These are phyloP conservation scores for Ommatoiulus sabulosus DNA, from an alignment of 2,888 invertebrate species.

Conservation along the genomic window DNA sequence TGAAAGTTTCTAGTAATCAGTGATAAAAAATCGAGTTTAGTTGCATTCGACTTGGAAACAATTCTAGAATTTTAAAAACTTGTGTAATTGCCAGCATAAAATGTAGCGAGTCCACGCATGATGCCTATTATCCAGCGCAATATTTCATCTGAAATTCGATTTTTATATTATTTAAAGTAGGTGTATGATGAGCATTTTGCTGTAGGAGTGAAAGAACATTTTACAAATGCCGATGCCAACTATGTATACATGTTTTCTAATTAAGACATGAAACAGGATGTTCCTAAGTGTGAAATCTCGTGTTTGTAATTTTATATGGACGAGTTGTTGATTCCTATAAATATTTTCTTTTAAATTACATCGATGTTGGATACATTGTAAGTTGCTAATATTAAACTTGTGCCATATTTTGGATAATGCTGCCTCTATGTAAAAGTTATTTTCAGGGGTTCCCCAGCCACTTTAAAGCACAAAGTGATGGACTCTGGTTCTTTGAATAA, in stretches of 20 bases:
- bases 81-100: not conserved
- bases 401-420: conserved; percentile 30
- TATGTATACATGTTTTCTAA: not conserved
- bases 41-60: not conserved
- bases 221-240: not conserved
- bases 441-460: no score
- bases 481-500: not conserved
- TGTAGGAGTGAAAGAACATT: not conserved
- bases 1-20: not conserved
- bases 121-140: not conserved
- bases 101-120: not conserved
- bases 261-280: not conserved
- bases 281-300: not conserved
- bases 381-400: conserved; percentile 46
- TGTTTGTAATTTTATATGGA: conserved; percentile 39
- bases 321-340: conserved; percentile 9
- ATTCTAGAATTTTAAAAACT: not conserved
- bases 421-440: not conserved
- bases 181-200: not conserved
- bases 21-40: not conserved
- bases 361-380: conserved; percentile 18
- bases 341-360: not conserved
- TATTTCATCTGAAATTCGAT: not conserved
- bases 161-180: conserved; percentile 10
- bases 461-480: not conserved